Percentiles rank a stretch among this genome's conserved stretches.
phyloP scores from a whole-genome alignment of 2,888 invertebrate species.

The Thymelicus sylvestris region DNA sequence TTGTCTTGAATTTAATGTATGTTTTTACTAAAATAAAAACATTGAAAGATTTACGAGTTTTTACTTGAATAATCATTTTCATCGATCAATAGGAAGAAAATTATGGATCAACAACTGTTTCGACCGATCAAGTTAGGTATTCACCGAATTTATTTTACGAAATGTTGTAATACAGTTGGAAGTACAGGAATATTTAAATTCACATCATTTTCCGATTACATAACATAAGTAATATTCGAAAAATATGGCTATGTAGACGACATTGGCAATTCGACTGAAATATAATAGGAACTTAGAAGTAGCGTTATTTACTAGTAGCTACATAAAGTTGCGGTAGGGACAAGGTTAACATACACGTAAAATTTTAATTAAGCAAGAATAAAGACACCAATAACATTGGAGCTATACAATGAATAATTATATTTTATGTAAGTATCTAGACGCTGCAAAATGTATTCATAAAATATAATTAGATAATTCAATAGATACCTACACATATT shows the following conservation, averaged over 20 bases:
- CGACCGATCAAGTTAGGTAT: no score
- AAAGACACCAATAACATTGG: slow-evolving; percentile 29
- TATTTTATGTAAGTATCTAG: slow-evolving; percentile 14
- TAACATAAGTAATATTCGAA: no score
- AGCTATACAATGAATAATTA: slow-evolving; percentile 23
- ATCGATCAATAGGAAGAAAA: no score
- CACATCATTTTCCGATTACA: background rate
- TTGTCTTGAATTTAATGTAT: no score
- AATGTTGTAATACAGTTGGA: no score
- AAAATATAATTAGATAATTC: background rate
- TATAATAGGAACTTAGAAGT: slow-evolving; percentile 20
- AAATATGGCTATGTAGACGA: background rate
- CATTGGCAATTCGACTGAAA: slow-evolving; percentile 6
- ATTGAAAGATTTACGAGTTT: no score
- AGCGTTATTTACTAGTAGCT: slow-evolving; percentile 16
- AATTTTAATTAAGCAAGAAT: slow-evolving; percentile 30
- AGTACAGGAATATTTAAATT: background rate
- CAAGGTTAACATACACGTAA: slow-evolving; percentile 27
- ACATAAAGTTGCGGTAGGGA: slow-evolving; percentile 15
- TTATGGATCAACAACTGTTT: no score
- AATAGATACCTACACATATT: no score
- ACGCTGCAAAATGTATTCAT: slow-evolving; percentile 1
- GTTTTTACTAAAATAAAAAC: no score
- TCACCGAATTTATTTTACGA: no score
- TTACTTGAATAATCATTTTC: no score